Evolutionary conservation across 2,888 invertebrate genomes (phyloP).

Genomic region (Drosophila atripex): DNA sequence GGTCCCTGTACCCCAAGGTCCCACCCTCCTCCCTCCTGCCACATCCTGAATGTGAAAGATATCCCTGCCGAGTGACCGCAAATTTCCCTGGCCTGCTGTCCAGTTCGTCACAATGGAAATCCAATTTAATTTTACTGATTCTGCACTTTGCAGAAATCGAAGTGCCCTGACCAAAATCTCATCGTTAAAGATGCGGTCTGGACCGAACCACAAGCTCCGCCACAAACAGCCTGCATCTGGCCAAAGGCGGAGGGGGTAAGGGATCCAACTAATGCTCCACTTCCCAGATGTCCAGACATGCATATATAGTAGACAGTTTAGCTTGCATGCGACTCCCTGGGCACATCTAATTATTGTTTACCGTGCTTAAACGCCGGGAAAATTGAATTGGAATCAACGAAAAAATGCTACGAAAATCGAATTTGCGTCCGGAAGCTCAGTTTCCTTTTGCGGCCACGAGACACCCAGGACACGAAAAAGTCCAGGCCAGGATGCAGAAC

Average conservation of each 20-base stretch:
- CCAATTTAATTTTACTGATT: constrained; percentile 78
- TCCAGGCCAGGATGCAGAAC: constrained; percentile 9
- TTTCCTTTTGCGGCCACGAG: constrained; percentile 51
- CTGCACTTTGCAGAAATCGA: constrained; percentile 75
- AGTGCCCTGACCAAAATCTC: constrained; percentile 58
- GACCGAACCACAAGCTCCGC: constrained; percentile 38
- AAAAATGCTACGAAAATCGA: constrained; percentile 74
- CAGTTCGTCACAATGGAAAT: constrained; percentile 76
- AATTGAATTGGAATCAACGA: constrained; percentile 78
- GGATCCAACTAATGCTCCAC: neutral
- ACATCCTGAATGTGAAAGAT: constrained; percentile 31
- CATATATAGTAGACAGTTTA: constrained; percentile 13
- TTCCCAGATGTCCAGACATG: constrained; percentile 30
- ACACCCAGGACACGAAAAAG: constrained; percentile 20
- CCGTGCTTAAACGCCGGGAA: constrained; percentile 75
- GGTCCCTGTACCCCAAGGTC: too few species aligned
- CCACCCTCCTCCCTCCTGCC: neutral
- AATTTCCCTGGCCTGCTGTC: constrained; percentile 55
- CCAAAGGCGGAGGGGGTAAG: neutral
- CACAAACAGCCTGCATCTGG: constrained; percentile 39
- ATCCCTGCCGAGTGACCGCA: constrained; percentile 48
- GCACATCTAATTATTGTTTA: constrained; percentile 80
- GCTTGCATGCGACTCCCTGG: constrained; percentile 12
- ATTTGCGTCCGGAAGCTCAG: constrained; percentile 71
- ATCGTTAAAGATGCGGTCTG: constrained; percentile 48